Evolutionary conservation across 1,140 invertebrate species (phyloP), one percentile per base, ranked within the genome.

Genomic region (Ceratitis capitata): DNA sequence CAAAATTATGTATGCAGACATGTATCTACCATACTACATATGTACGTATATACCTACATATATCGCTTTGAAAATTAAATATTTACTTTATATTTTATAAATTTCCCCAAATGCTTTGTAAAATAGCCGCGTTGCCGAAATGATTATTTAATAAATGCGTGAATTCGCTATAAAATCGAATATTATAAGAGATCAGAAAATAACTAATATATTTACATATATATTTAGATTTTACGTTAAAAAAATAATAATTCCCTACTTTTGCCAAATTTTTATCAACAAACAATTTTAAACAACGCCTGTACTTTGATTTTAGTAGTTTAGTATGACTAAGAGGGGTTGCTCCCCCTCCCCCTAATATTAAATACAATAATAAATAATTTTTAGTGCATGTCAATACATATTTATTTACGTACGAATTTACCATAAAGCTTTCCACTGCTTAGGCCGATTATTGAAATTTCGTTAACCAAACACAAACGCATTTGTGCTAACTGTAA

Each of bases 1-100:
- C 49, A 19, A n/a, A n/a, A n/a, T n/a, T n/a, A n/a, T n/a, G n/a
- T 51, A 51, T 19, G 0, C n/a, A 23, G 9, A 5, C 5, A 23
- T 6, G 23, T 9, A 56, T 2, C 3, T 7, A 6, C 51, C n/a
- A n/a, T n/a, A n/a, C n/a, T n/a, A n/a, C n/a, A n/a, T n/a, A n/a
- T n/a, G n/a, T n/a, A n/a, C n/a, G n/a, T n/a, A n/a, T n/a, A 23
- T 9, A 14, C 3, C 3, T 7, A 56, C 51, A 7, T 2, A 64
- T 7, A 9, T 1, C 12, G 7, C 10, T 12, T 32, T 23, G 26
- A 61, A 61, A 32, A 10, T 29, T 0, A 64, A 64, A 29, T 78
- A 39, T 78, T 78, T 78, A 78, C 69, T 45, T 16, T 12, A 45
- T 45, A 78, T 45, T 78, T 9, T 78, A 78, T 78, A 78, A 78